Conservation (phyloP, 2,797 vertebrate genomes). For the Astyanax mexicanus region DNA sequence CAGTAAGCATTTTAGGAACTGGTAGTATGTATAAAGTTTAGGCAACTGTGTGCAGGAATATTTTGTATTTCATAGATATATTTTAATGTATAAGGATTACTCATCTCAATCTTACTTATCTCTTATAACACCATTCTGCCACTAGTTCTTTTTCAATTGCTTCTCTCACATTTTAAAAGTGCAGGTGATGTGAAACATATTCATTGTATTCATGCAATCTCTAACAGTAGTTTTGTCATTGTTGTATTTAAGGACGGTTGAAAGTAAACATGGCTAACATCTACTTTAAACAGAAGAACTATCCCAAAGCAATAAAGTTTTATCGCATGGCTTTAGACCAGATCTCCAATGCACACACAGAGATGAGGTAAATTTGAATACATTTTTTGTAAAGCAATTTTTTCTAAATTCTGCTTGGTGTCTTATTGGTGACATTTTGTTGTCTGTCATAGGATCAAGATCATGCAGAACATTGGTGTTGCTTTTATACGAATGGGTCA, state of each 20-base stretch:
- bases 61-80: too few species aligned
- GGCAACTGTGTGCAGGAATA: neutral
- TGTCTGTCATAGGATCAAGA: conserved; percentile 85
- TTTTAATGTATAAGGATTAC: too few species aligned
- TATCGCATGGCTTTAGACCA: conserved; percentile 98
- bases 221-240: neutral
- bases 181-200: neutral
- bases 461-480: conserved; percentile 96
- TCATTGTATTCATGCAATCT: neutral
- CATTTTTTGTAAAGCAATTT: neutral
- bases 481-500: conserved; percentile 92
- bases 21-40: neutral
- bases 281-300: conserved; percentile 95
- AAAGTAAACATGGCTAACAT: conserved; percentile 99
- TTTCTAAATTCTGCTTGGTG: too few species aligned
- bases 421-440: neutral
- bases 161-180: neutral
- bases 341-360: conserved; percentile 90
- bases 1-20: too few species aligned
- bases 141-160: neutral
- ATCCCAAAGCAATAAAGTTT: conserved; percentile 95
- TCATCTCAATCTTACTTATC: neutral
- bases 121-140: neutral
- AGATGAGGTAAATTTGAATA: conserved; percentile 82
- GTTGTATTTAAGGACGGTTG: conserved; percentile 81